Evolutionary conservation across 2,113 vertebrate species (phyloP), one percentile per base, ranked within the genome.

Genomic region (Rhegmatorhina hoffmannsi): DNA sequence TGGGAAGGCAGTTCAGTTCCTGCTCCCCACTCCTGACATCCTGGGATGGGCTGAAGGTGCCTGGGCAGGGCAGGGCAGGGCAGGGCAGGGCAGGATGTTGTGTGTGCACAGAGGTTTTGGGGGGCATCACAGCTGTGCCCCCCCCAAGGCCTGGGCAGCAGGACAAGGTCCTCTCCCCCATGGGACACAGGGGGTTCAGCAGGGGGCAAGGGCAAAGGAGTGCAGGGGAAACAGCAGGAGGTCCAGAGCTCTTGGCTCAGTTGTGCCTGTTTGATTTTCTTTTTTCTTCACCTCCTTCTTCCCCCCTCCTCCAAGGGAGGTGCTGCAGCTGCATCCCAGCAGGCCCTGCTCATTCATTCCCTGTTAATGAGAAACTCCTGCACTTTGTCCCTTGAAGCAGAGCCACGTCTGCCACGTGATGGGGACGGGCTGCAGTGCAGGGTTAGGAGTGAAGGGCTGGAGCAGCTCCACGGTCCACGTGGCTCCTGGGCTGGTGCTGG

Each of bases 291-390:
- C 87, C 92, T 81, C 90, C 23, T 63, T 24, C n/a, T 44, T 46
- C 43, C 55, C 55, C 28, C 25, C 44, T 91, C 18, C 53, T 75
- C 47, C 17, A 4, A 7, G 10, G 3, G 82, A 56, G 84, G 58
- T 56, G 26, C 33, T 80, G 72, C 90, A 94, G 95, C 98, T 97
- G 92, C 94, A 80, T 91, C 68, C 13, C 87, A 90, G 92, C 92
- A 96, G 96, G 84, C 58, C 8, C 15, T 49, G 85, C 79, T 81
- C 96, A 84, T 77, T 81, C 96, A 84, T 95, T 96, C 95, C 33
- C 96, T 66, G 97, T 98, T 98, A 98, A 98, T 98, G 91, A 98
- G 96, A 98, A 98, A 98, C 98, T 98, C 66, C 97, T 97, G 98
- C 94, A 97, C 98, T 98, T 98, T 98, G 97, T 96, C 96, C 97